Evolutionary conservation across 2,797 vertebrate genomes (phyloP).

Genomic region (Crax fasciolata): DNA sequence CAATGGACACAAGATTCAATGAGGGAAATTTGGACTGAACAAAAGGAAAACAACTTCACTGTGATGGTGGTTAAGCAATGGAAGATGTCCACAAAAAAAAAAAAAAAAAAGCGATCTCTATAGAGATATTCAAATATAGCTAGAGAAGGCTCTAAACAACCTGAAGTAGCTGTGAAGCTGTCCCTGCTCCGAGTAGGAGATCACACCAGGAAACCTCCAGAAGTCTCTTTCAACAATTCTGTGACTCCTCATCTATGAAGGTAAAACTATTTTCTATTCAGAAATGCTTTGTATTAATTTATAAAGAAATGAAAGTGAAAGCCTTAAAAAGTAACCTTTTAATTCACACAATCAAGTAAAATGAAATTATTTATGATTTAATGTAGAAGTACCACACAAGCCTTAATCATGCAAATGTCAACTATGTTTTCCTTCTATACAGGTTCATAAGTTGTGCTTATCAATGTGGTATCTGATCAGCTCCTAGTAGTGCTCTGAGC

Average conservation of each 20-base stretch:
- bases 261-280: background rate
- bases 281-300: background rate
- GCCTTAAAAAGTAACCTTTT: background rate
- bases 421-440: slow-evolving; percentile 19
- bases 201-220: background rate
- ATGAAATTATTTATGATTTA: slow-evolving; percentile 20
- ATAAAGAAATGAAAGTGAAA: background rate
- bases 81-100: background rate
- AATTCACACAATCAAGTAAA: slow-evolving; percentile 32
- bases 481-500: slow-evolving; percentile 29
- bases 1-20: background rate
- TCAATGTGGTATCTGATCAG: slow-evolving; percentile 55
- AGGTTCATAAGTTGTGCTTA: slow-evolving; percentile 26
- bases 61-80: background rate
- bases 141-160: background rate
- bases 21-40: background rate
- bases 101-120: background rate
- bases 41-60: background rate
- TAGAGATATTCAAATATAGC: background rate
- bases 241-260: background rate
- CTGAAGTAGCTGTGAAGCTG: background rate
- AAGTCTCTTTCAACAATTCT: background rate
- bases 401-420: slow-evolving; percentile 65
- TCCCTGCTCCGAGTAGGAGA: background rate
- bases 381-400: background rate